Conservation (phyloP, 2,797 vertebrate genomes). For the Enteromius viviparus region DNA sequence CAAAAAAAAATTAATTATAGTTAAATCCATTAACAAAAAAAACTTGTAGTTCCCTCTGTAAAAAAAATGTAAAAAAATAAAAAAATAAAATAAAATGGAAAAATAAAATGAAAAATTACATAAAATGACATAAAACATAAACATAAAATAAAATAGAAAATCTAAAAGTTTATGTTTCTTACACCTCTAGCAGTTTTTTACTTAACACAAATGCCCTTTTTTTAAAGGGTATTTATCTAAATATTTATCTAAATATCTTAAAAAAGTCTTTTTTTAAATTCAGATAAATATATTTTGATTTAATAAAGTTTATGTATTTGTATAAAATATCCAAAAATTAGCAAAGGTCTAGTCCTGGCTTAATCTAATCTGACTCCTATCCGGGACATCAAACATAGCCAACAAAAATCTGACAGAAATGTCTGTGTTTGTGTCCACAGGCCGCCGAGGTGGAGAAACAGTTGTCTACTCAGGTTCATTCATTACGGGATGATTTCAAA, state of each 20-base stretch:
- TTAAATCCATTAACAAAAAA: neutral
- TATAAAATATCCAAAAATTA: neutral
- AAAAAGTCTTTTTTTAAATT: too few relatives aligned
- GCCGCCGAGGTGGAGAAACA: constrained; percentile 94
- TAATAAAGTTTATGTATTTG: too few relatives aligned
- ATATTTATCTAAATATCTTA: too few relatives aligned
- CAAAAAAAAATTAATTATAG: neutral
- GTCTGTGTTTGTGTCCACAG: constrained; percentile 70
- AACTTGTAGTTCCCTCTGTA: too few relatives aligned
- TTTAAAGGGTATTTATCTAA: too few relatives aligned
- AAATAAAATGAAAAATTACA: neutral
- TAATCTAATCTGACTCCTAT: too few relatives aligned
- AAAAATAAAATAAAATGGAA: neutral
- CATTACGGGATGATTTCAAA: constrained; percentile 91
- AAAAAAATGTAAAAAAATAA: neutral
- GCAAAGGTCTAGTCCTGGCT: too few relatives aligned
- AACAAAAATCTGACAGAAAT: constrained; percentile 21
- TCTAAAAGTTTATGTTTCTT: too few relatives aligned
- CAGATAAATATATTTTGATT: too few relatives aligned
- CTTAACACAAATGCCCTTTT: too few relatives aligned
- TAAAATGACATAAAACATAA: neutral
- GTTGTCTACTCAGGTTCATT: constrained; percentile 95
- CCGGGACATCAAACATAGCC: neutral
- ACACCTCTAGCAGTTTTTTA: too few relatives aligned
- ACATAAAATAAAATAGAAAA: too few relatives aligned